These are phyloP conservation scores for Lymantria dispar DNA, from an alignment of 2,888 invertebrate species.

Conservation along the genomic window DNA sequence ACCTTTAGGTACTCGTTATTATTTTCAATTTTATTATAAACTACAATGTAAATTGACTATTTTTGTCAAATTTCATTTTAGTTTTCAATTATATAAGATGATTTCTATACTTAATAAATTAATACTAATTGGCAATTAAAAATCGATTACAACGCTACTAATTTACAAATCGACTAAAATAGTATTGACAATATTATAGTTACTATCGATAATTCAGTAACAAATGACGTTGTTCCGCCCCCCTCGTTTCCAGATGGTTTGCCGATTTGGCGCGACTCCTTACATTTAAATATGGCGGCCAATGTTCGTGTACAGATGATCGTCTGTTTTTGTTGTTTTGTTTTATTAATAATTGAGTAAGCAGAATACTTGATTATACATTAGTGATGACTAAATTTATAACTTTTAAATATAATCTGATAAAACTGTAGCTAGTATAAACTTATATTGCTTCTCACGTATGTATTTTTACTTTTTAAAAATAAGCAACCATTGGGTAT, in stretches of 20 bases:
- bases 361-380: slow-evolving; percentile 1
- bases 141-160: too few species aligned
- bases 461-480: too few species aligned
- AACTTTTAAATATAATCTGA: neutral
- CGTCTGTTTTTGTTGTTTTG: slow-evolving; percentile 20
- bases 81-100: too few species aligned
- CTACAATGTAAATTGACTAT: too few species aligned
- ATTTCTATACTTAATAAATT: too few species aligned
- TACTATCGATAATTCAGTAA: slow-evolving; percentile 51
- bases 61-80: too few species aligned
- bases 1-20: too few species aligned
- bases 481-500: too few species aligned
- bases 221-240: slow-evolving; percentile 46
- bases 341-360: slow-evolving; percentile 15
- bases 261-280: slow-evolving; percentile 40
- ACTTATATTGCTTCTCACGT: too few species aligned
- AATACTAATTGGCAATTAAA: too few species aligned
- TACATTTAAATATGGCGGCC: slow-evolving; percentile 58
- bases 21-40: too few species aligned
- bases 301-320: slow-evolving; percentile 33
- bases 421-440: neutral
- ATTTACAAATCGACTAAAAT: too few species aligned
- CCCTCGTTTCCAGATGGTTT: slow-evolving; percentile 66
- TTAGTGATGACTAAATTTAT: slow-evolving; percentile 5
- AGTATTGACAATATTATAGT: neutral